Evolutionary conservation across 2,113 vertebrate genomes (phyloP).

Genomic region (Panurus biarmicus): DNA sequence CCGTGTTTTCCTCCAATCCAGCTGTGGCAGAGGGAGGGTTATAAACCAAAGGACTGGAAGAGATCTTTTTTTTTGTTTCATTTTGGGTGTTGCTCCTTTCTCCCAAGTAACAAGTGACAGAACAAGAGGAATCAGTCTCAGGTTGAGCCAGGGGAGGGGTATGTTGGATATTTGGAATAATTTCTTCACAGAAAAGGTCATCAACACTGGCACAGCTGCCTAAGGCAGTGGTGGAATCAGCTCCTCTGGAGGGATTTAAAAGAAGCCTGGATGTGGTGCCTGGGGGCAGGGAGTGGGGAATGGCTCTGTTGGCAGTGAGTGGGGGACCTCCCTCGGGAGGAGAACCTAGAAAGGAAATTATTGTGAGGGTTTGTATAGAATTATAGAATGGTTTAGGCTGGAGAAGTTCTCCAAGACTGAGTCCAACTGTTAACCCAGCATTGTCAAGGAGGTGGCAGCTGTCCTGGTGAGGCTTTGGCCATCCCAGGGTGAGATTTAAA

Average conservation of each 20-base stretch:
- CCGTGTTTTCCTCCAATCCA: not conserved
- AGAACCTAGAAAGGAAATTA: not conserved
- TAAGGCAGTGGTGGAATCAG: not conserved
- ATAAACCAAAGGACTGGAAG: not conserved
- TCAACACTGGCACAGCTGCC: not conserved
- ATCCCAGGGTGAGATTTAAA: not conserved
- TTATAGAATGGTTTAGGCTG: not conserved
- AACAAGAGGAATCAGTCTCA: not conserved
- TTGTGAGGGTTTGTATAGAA: not conserved
- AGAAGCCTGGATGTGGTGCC: not conserved
- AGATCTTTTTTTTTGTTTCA: not conserved
- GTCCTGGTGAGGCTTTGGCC: not conserved
- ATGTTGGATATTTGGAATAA: not conserved
- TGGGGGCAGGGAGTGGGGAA: not conserved
- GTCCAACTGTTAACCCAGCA: not conserved
- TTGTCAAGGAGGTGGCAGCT: not conserved
- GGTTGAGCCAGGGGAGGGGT: not conserved
- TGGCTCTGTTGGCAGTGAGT: rapidly evolving
- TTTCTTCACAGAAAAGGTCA: not conserved
- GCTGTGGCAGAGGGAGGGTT: not conserved
- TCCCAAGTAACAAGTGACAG: not conserved
- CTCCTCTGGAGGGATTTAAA: not conserved
- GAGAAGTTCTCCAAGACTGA: not conserved
- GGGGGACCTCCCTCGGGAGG: not conserved
- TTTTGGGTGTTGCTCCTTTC: not conserved